Percentiles rank a stretch among this genome's conserved stretches.
phyloP scores from a whole-genome alignment of 1,140 invertebrate genomes.

The Lepidurus arcticus region DNA sequence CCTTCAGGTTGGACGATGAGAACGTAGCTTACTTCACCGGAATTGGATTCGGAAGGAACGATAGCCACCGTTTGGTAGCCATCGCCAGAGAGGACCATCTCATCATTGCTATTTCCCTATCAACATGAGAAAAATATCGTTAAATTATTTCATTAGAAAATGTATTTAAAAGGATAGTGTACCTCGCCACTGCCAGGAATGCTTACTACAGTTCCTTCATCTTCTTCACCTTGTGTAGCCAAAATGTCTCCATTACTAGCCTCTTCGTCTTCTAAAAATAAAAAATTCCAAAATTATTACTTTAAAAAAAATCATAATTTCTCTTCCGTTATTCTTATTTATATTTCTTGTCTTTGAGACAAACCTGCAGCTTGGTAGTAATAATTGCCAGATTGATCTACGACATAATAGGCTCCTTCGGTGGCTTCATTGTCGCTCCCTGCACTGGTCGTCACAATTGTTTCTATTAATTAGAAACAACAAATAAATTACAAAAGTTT shows the following conservation, averaged over 20 bases:
- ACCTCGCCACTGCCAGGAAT: conserved; percentile 30
- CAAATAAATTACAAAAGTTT: neutral
- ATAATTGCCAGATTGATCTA: conserved; percentile 66
- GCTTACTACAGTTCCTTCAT: conserved; percentile 30
- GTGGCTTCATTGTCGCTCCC: conserved; percentile 48
- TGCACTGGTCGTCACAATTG: conserved; percentile 33
- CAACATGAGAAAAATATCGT: neutral
- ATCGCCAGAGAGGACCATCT: conserved; percentile 35
- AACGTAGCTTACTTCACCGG: conserved; percentile 80
- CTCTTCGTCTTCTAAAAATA: neutral
- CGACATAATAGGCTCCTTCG: conserved; percentile 63
- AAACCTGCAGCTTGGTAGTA: conserved; percentile 62
- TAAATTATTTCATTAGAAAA: no score
- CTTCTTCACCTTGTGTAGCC: conserved; percentile 26
- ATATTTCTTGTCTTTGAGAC: neutral
- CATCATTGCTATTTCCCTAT: conserved; percentile 34
- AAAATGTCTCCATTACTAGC: conserved; percentile 16
- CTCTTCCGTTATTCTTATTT: neutral
- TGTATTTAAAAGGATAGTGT: neutral
- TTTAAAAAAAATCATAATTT: neutral
- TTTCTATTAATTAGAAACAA: conserved; percentile 35
- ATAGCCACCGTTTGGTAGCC: conserved; percentile 81
- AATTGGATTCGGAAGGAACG: conserved; percentile 70
- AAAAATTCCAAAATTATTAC: neutral
- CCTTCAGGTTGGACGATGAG: conserved; percentile 67